Evolutionary conservation across 2,888 invertebrate genomes (phyloP), one percentile per base, ranked within the genome.

Genomic region (Chymomyza caudatula): DNA sequence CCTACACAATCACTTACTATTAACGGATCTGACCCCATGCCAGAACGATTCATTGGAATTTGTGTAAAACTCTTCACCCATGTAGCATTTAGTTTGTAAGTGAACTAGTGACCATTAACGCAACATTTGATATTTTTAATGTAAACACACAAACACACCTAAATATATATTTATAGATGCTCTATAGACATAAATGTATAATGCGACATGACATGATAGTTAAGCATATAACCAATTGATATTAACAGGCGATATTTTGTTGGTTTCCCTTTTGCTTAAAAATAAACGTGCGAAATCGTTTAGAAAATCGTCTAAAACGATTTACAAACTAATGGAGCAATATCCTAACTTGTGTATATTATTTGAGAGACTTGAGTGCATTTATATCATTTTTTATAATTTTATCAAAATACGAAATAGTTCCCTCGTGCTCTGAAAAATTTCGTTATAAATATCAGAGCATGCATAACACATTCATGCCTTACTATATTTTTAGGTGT

Each of bases 191-290:
- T 47, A 17, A 8, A 15, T 47, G 8, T 17, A 15, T 47, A 8
- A 19, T n/a, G 13, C 19, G 6, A 47, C 47, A 47, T 47, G 47
- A 47, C 15, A 17, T 47, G n/a, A 3, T 47, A 47, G 5, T 8
- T 47, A 37, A 85, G 73, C 67, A 69, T 83, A 66, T 85, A 80
- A 80, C 75, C 83, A 69, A 85, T 80, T 85, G 86, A 83, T 80
- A 80, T 85, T 85, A 80, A 73, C 77, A 79, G 76, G 81, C 86
- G 80, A 80, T 80, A 71, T 83, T 85, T 83, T 85, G 75, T 85
- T 80, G 80, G 80, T 80, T 80, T 85, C 80, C 86, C 78, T 84
- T 78, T 69, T 81, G 78, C 78, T 79, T 84, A 67, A 72, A 76
- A 71, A 73, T 82, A 82, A 84, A 76, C 81, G 75, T 74, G 61